Conservation (phyloP, 1,140 invertebrate species). For the Drosophila bocki region DNA sequence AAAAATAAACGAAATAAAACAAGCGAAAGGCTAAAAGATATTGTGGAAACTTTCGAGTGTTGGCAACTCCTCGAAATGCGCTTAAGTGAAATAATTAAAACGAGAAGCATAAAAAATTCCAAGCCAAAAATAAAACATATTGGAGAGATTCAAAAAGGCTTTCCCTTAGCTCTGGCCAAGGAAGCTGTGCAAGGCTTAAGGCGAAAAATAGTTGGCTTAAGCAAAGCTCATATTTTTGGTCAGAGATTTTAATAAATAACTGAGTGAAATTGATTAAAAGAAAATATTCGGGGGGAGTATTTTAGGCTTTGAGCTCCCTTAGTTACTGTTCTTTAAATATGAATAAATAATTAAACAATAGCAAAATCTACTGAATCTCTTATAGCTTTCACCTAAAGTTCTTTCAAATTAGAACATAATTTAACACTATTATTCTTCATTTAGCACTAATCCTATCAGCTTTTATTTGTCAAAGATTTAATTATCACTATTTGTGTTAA, state of each 20-base stretch:
- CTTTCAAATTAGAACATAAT: too few relatives aligned
- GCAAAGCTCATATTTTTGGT: neutral
- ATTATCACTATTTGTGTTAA: neutral
- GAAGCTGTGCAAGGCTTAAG: neutral
- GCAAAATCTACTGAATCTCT: too few relatives aligned
- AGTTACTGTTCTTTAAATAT: too few relatives aligned
- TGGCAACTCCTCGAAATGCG: constrained; percentile 50
- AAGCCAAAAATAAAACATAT: constrained; percentile 10
- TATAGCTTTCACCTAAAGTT: too few relatives aligned
- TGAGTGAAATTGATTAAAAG: neutral
- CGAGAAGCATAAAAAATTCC: constrained; percentile 24
- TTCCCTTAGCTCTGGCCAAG: neutral
- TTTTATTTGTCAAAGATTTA: neutral
- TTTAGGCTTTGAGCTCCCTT: too few relatives aligned
- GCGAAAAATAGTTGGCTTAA: constrained; percentile 3
- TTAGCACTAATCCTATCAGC: neutral
- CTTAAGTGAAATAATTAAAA: constrained; percentile 57
- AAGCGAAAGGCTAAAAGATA: constrained; percentile 34
- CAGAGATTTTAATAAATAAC: constrained; percentile 1
- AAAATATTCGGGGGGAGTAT: neutral
- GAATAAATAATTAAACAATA: too few relatives aligned
- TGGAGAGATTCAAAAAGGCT: constrained; percentile 1
- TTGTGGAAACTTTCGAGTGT: constrained; percentile 50
- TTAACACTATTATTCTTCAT: neutral
- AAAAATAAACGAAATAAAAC: constrained; percentile 38